phyloP scores from a whole-genome alignment of 1,140 invertebrate genomes.

The Phymastichus coffea region DNA sequence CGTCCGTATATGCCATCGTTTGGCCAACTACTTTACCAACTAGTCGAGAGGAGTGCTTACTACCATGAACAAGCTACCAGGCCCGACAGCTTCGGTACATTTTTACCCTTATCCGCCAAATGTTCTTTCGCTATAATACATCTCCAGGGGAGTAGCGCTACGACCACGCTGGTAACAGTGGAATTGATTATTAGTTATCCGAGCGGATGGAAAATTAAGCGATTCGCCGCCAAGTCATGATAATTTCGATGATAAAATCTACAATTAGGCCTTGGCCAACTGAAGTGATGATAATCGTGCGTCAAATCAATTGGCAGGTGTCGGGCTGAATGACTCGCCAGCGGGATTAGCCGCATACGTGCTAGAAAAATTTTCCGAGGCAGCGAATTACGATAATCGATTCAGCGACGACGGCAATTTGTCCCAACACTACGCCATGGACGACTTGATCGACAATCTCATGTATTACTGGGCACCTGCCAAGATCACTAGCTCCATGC shows the following conservation, averaged over 20 bases:
- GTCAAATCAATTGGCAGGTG: no score
- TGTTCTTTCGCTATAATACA: no score
- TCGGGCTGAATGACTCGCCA: constrained; percentile 67
- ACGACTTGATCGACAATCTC: constrained; percentile 82
- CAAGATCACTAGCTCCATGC: constrained; percentile 72
- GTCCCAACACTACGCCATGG: constrained; percentile 62
- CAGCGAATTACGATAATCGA: constrained; percentile 60
- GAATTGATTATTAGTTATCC: no score
- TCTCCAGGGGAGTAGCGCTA: no score
- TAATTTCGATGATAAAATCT: no score
- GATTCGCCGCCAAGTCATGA: no score
- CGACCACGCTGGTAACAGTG: no score
- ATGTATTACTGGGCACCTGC: constrained; percentile 86
- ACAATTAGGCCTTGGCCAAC: no score
- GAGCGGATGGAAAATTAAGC: no score
- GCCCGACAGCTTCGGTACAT: constrained; percentile 85
- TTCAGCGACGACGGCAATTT: constrained; percentile 72
- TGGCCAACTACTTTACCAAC: constrained; percentile 44
- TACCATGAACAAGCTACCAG: constrained; percentile 84
- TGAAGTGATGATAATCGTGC: no score
- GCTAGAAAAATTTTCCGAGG: constrained; percentile 81
- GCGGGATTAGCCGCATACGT: constrained; percentile 78
- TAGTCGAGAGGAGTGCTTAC: constrained; percentile 77
- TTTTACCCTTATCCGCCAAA: no score
- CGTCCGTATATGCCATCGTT: constrained; percentile 64